Evolutionary conservation across 2,797 vertebrate genomes (phyloP).

Genomic region (Choloepus didactylus): DNA sequence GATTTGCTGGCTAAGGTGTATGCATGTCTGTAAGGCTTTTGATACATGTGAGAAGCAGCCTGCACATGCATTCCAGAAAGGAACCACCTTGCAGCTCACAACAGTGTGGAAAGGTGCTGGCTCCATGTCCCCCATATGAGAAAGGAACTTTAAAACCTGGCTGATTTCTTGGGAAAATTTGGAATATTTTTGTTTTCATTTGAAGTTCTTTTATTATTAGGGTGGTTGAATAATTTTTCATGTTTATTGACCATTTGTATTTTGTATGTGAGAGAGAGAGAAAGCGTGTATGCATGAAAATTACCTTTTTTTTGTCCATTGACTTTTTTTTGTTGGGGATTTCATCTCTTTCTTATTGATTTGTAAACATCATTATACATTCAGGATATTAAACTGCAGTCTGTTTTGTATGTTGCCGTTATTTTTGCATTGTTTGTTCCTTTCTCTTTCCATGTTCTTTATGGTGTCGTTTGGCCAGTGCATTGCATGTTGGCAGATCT

Average conservation of each 20-base stretch:
- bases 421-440: neutral
- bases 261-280: neutral
- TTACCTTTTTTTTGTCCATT: neutral
- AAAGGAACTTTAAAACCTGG: neutral
- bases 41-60: neutral
- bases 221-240: neutral
- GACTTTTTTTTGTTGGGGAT: neutral
- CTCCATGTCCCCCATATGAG: neutral
- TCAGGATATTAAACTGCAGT: neutral
- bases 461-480: neutral
- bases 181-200: neutral
- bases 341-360: neutral
- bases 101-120: neutral
- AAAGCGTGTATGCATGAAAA: neutral
- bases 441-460: neutral
- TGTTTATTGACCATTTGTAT: conserved; percentile 28
- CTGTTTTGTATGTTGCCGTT: neutral
- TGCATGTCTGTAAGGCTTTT: conserved; percentile 12
- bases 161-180: conserved; percentile 4
- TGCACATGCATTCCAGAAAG: neutral
- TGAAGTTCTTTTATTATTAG: neutral
- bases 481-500: neutral
- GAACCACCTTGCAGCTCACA: neutral
- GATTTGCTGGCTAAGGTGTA: neutral
- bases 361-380: neutral